Conservation (phyloP, 2,888 invertebrate genomes). For the Agonum fuliginosum region DNA sequence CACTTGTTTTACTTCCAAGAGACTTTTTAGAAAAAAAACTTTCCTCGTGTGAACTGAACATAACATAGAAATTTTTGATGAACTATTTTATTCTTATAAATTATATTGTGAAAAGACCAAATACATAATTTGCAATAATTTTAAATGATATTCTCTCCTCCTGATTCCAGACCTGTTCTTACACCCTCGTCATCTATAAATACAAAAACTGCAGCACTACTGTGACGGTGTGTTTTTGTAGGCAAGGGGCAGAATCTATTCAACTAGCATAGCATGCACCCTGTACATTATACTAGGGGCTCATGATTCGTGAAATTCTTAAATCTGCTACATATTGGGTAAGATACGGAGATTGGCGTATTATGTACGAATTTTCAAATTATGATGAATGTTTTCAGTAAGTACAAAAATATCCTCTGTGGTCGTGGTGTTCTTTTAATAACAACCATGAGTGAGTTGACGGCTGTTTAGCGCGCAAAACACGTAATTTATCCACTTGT, state of each 20-base stretch:
- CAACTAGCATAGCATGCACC: conserved; percentile 28
- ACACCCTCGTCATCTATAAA: conserved; percentile 56
- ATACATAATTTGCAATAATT: no score
- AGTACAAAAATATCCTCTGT: no score
- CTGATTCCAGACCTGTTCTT: conserved; percentile 34
- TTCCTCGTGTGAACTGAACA: no score
- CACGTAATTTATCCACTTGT: no score
- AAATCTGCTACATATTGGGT: conserved; percentile 9
- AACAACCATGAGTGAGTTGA: no score
- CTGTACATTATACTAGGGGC: neutral
- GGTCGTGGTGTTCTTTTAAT: no score
- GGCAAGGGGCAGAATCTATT: conserved; percentile 18
- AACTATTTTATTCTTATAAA: neutral
- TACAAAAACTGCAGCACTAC: conserved; percentile 51
- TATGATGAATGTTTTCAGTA: no score
- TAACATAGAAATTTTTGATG: neutral
- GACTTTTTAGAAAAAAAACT: no score
- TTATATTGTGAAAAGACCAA: no score
- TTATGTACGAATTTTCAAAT: no score
- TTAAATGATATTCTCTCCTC: neutral
- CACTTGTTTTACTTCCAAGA: no score
- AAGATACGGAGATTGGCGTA: neutral
- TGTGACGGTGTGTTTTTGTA: conserved; percentile 15
- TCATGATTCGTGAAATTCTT: conserved; percentile 7
- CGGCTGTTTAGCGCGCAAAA: no score